Evolutionary conservation across 2,888 invertebrate genomes (phyloP), one percentile per base, ranked within the genome.

Genomic region (Trissolcus japonicus): DNA sequence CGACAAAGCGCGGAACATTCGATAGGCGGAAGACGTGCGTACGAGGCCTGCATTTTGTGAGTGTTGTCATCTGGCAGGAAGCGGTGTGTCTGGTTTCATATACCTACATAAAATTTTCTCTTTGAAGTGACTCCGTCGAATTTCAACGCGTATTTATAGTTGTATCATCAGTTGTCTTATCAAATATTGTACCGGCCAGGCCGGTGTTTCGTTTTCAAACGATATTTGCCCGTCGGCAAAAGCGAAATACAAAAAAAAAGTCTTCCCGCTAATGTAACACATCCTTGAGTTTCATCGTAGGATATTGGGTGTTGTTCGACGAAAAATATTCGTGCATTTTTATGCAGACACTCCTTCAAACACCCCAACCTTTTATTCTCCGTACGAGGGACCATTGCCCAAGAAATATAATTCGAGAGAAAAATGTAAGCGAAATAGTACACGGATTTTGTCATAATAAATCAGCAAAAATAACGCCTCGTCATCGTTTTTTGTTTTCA

Each of bases 1-100:
- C 54, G 21, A 60, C 48, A 41, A 59, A 53, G 43, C 71, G 46
- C 17, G n/a, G 48, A 50, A 59, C 63, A 73, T 51, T 17, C 17
- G 51, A 73, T 66, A 66, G 51, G 43, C 60, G 73, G 66, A 66
- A 66, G 61, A 29, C 59, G 17, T 51, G 35, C 11, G 25, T 13
- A 53, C 53, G 14, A 16, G 51, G 66, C 16, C 67, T 74, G 74
- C 67, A 25, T 35, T 67, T 13, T 21, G 51, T 66, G 14, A 60
- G 67, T 46, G 56, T 41, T 74, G 74, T 74, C 74, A 74, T 74
- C 66, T 74, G 74, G 74, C 74, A 74, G 74, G 73, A 73, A 73
- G 48, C 61, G 35, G 50, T 41, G 66, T 16, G 41, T 73, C 66
- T 73, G 60, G 48, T 65, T 60, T 59, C 60, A 29, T 41, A 40